phyloP scores from a whole-genome alignment of 1,140 invertebrate species.

The Drosophila pallidifrons region DNA sequence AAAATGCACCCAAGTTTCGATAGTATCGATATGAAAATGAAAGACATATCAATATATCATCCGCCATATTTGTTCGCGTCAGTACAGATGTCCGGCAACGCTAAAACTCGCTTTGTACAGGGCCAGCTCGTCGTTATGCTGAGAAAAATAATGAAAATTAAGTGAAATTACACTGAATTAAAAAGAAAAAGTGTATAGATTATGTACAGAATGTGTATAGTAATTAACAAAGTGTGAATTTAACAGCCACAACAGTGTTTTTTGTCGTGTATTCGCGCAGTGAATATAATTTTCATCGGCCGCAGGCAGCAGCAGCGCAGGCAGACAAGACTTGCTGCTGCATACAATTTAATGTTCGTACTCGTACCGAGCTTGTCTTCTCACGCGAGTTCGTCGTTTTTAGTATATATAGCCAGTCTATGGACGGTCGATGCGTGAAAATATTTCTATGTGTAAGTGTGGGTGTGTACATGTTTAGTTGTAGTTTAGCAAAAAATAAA shows the following conservation, averaged over 20 bases:
- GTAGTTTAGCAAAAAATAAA: slow-evolving; percentile 38
- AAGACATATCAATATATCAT: slow-evolving; percentile 22
- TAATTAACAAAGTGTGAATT: slow-evolving; percentile 57
- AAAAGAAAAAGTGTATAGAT: slow-evolving; percentile 65
- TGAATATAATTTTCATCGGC: slow-evolving; percentile 60
- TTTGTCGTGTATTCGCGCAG: slow-evolving; percentile 38
- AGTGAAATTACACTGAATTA: slow-evolving; percentile 69
- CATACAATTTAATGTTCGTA: slow-evolving; percentile 73
- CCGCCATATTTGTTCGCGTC: slow-evolving; percentile 64
- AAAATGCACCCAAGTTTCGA: not conserved
- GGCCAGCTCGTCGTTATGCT: slow-evolving; percentile 71
- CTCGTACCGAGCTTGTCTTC: slow-evolving; percentile 73
- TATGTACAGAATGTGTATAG: slow-evolving; percentile 55
- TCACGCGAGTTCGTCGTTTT: slow-evolving; percentile 75
- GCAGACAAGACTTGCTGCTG: slow-evolving; percentile 60
- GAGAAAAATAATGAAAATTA: slow-evolving; percentile 73
- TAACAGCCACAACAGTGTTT: slow-evolving; percentile 29
- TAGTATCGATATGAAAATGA: slow-evolving; percentile 26
- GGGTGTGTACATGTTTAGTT: slow-evolving; percentile 47
- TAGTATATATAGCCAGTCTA: slow-evolving; percentile 78
- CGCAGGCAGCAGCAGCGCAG: slow-evolving; percentile 25
- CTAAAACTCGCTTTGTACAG: slow-evolving; percentile 66
- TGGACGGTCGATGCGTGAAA: slow-evolving; percentile 80
- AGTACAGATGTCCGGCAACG: slow-evolving; percentile 44
- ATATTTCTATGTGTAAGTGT: slow-evolving; percentile 83